Evolutionary conservation across 2,797 vertebrate species (phyloP).

Genomic region (Geotrypetes seraphini): DNA sequence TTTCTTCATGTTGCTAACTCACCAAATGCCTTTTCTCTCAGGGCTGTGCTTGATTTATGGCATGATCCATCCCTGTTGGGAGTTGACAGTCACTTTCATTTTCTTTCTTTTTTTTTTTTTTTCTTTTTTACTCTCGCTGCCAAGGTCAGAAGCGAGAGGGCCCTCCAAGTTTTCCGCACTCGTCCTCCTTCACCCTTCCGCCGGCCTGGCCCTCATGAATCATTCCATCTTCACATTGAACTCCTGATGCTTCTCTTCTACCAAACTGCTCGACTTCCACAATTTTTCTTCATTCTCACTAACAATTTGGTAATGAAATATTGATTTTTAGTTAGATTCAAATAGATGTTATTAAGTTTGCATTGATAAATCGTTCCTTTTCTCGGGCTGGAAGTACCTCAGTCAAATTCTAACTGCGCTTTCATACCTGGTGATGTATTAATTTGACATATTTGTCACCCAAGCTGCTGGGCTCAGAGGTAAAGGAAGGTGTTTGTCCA

Average conservation of each 20-base stretch:
- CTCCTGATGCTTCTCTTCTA: constrained; percentile 79
- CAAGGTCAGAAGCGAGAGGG: constrained; percentile 84
- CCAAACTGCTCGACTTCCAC: constrained; percentile 83
- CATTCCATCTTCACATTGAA: constrained; percentile 95
- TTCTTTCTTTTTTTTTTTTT: constrained; percentile 66
- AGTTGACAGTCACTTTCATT: constrained; percentile 86
- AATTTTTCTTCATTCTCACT: constrained; percentile 99
- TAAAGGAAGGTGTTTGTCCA: constrained; percentile 34
- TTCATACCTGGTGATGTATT: constrained; percentile 75
- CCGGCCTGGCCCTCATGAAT: constrained; percentile 83
- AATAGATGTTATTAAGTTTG: constrained; percentile 99
- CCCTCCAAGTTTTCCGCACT: constrained; percentile 64
- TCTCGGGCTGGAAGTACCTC: constrained; percentile 74
- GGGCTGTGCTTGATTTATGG: constrained; percentile 72
- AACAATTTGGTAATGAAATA: constrained; percentile 99
- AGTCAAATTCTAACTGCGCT: constrained; percentile 70
- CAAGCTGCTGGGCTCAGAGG: constrained; percentile 33
- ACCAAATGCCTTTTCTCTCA: constrained; percentile 19
- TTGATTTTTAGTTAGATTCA: constrained; percentile 99
- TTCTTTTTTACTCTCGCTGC: constrained; percentile 49
- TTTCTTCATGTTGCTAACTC: not conserved
- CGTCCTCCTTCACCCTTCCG: constrained; percentile 64
- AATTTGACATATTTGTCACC: constrained; percentile 64
- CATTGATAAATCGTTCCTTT: constrained; percentile 97
- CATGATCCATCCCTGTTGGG: constrained; percentile 68